Percentiles rank a stretch among this genome's conserved stretches.
Evolutionary conservation across 2,113 vertebrate genomes (phyloP).

Genomic region (Scartelaos histophorus): DNA sequence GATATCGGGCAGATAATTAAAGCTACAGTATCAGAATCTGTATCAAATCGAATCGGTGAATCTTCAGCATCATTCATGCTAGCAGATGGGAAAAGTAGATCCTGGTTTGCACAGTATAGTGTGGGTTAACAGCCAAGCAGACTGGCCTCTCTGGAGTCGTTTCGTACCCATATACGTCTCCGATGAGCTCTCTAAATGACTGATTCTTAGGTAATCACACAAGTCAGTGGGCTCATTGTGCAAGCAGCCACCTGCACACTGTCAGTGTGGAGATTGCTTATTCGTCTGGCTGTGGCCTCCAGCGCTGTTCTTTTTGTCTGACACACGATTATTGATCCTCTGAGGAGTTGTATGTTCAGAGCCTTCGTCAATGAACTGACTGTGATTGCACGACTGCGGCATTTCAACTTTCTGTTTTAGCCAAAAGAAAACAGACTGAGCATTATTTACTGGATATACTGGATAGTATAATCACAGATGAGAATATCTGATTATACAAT

Average conservation of each 20-base stretch:
- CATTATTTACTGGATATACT: neutral
- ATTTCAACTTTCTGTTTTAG: conserved; percentile 45
- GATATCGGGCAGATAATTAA: too few relatives aligned
- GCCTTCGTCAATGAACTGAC: conserved; percentile 22
- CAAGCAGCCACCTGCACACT: conserved; percentile 31
- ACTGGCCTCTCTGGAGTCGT: conserved; percentile 1
- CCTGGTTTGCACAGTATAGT: conserved; percentile 7
- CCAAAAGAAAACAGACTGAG: conserved; percentile 34
- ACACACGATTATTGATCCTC: conserved; percentile 57
- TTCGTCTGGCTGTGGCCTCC: conserved; percentile 34
- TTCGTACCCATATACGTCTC: conserved; percentile 9
- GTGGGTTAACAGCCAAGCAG: neutral
- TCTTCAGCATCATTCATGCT: neutral
- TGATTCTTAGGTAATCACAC: conserved; percentile 30
- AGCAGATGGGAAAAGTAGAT: neutral
- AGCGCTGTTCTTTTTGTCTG: conserved; percentile 55
- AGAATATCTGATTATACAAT: neutral
- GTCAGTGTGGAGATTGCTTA: conserved; percentile 44
- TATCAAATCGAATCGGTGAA: too few relatives aligned
- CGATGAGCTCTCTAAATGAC: conserved; percentile 32
- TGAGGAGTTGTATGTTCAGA: conserved; percentile 43
- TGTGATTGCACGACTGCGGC: conserved; percentile 29
- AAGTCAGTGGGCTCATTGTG: conserved; percentile 47
- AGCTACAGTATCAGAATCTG: too few relatives aligned
- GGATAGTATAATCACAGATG: neutral